Conservation (phyloP, 2,113 vertebrate species). For the Ceyx cyanopectus region DNA sequence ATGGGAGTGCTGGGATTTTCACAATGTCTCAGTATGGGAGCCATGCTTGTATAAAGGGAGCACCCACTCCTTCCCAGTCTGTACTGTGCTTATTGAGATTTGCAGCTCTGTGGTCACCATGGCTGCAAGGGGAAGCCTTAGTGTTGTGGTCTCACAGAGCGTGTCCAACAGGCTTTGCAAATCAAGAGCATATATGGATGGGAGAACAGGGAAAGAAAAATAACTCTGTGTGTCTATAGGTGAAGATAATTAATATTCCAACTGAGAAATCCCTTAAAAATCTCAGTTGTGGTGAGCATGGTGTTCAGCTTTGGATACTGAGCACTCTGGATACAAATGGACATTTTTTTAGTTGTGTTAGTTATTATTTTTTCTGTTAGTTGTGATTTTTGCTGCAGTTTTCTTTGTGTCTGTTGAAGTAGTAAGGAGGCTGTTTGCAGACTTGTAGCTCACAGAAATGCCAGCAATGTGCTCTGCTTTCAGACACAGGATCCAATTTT, state of each 20-base stretch:
- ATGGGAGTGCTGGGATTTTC: background rate
- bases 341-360: background rate
- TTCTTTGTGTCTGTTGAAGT: background rate
- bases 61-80: background rate
- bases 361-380: background rate
- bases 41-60: background rate
- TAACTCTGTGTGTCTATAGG: background rate
- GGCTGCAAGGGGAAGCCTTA: background rate
- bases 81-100: background rate
- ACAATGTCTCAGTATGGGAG: rapidly evolving
- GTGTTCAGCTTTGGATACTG: background rate
- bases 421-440: background rate
- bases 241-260: background rate
- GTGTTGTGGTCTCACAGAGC: background rate
- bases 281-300: rapidly evolving
- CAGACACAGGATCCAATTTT: background rate
- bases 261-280: background rate
- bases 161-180: background rate
- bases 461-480: background rate
- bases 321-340: background rate
- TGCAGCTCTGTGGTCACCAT: rapidly evolving
- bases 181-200: background rate
- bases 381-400: background rate
- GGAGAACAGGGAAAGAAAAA: background rate
- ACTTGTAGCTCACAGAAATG: background rate